Base-by-base conservation (phyloP, 2,797 vertebrate genomes). In the Synaphobranchus kaupii region DNA sequence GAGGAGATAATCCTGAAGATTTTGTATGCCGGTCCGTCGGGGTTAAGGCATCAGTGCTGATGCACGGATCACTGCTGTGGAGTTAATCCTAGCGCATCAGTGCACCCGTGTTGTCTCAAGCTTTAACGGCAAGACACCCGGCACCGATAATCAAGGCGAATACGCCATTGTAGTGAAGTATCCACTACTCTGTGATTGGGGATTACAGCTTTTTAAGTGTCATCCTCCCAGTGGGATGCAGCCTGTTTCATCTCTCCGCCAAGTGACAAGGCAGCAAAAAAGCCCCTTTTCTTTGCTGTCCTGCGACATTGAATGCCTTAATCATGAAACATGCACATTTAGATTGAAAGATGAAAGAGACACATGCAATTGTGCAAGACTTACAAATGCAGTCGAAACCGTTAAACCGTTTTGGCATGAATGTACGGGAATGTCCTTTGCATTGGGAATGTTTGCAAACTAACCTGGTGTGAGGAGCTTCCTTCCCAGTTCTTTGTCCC, bases 181-280 rank as follows among this genome's bases (percentile, higher is more conserved):
- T 34, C 86, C 87, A 56, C 1, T 10, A 87, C 20, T 71, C 56
- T 89, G 83, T 88, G 34, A 86, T 22, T 17, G 34, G 54, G 68
- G 85, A 86, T 86, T n/a, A 48, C 85, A 22, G 28, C 17, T 86
- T 54, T 71, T 85, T 31, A 31, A 28, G 50, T 85, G n/a, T n/a
- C 78, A 81, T 50, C 44, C 47, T 81, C 78, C 47, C 78, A 9
- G 76, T 47, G 76, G 76, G 76, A 47, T 48, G 12, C 28, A 31
- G 28, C 31, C 68, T 73, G 68, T 73, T 73, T 73, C 76, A 48
- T 78, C 34, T 81, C 78, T 50, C 44, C 47, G 2, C 78, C 44
- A 84, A 89, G 88, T 87, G 44, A 17, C 50, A 86, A 87, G 85
- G 83, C 90, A 83, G 86, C 83, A 86, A 84, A 82, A 91, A 86